phyloP scores from a whole-genome alignment of 2,888 invertebrate genomes.

The Hyppa rectilinea region DNA sequence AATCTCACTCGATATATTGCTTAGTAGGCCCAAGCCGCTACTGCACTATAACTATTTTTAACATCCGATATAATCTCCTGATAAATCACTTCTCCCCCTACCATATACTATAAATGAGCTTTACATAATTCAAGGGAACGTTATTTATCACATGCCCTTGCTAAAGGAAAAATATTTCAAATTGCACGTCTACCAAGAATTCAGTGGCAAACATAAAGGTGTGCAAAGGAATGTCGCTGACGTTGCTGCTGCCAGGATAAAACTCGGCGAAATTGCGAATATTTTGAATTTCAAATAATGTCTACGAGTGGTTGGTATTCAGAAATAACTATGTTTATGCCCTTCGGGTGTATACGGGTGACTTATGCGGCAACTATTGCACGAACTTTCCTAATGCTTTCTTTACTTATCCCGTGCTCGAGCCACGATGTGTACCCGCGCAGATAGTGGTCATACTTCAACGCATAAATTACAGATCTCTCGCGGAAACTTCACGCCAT shows the following conservation, averaged over 20 bases:
- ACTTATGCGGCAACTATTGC: slow-evolving; percentile 59
- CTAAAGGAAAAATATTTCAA: slow-evolving; percentile 65
- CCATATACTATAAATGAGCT: slow-evolving; percentile 49
- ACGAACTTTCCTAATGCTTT: slow-evolving; percentile 57
- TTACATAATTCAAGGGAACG: slow-evolving; percentile 50
- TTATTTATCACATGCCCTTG: slow-evolving; percentile 59
- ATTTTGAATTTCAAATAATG: slow-evolving; percentile 69
- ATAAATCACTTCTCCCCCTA: slow-evolving; percentile 53
- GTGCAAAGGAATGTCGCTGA: slow-evolving; percentile 64
- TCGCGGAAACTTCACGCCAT: slow-evolving; percentile 73
- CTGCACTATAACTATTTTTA: slow-evolving; percentile 56
- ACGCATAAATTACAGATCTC: slow-evolving; percentile 76
- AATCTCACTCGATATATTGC: slow-evolving; percentile 43
- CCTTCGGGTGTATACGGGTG: slow-evolving; percentile 50
- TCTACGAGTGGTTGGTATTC: slow-evolving; percentile 64
- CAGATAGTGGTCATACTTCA: slow-evolving; percentile 79
- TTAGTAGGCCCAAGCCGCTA: slow-evolving; percentile 36
- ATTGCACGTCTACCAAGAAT: slow-evolving; percentile 63
- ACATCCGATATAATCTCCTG: slow-evolving; percentile 48
- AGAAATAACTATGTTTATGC: slow-evolving; percentile 65
- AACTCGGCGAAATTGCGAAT: slow-evolving; percentile 69
- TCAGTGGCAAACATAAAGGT: slow-evolving; percentile 68
- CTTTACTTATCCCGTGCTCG: slow-evolving; percentile 54
- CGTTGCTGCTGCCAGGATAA: slow-evolving; percentile 60
- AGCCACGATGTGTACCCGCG: slow-evolving; percentile 56